Evolutionary conservation across 2,888 invertebrate genomes (phyloP), one percentile per base, ranked within the genome.

Genomic region (Patella caerulea): DNA sequence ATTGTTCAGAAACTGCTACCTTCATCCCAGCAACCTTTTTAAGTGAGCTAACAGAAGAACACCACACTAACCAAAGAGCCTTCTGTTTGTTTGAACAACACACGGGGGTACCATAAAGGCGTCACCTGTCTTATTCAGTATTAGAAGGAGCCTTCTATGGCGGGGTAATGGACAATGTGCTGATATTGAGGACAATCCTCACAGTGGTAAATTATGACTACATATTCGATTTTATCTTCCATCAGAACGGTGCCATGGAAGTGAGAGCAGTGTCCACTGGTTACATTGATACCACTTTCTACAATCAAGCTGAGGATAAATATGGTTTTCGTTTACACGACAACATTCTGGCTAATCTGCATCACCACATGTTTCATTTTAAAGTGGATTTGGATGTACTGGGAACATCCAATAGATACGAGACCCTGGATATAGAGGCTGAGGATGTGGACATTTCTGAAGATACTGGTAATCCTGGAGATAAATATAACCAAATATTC

Each of bases 31-130:
- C 85, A 17, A 75, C 79, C 12, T 75, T 79, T 65, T 34, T 80
- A 7, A 55, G 73, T 14, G 80, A 80, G 70, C 34, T 15, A 56
- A 65, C n/a, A 15, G 83, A 83, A 12, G 74, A 79, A 65, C 78
- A 82, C 3, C 52, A 78, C 1, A 74, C 70, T 15, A 74, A 76
- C 7, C 69, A 77, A 17, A 75, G 81, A 11, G 79, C 86, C 7
- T 85, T 86, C 53, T 90, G 90, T 78, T 75, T 90, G 9, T 90
- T 90, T 70, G 90, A 90, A 76, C 84, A 84, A 65, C 85, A 87
- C 76, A 86, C 85, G 11, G 88, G 85, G 3, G 78, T 83, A 7
- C 89, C 90, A 0, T 81, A 90, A 9, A 80, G 88, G 15, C 83
- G 88, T 14, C 89, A 89, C 75, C 80, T 84, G 71, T 82, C 83